Evolutionary conservation across 2,797 vertebrate genomes (phyloP), one percentile per base, ranked within the genome.

Genomic region (Microctenopoma stevenorrisi): DNA sequence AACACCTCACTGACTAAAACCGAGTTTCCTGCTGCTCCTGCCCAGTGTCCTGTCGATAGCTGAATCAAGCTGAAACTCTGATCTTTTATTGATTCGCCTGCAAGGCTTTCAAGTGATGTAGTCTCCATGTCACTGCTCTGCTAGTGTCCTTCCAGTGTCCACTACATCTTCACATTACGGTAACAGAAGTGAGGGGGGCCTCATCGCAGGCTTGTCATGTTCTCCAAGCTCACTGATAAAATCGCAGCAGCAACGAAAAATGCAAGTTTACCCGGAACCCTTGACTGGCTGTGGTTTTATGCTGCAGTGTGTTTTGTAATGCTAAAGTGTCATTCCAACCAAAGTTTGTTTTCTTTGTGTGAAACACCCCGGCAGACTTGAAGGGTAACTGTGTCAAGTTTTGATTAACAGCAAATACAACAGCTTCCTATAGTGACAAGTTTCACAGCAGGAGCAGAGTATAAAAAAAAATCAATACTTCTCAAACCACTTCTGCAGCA

Each of bases 41-140:
- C 14, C 15, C 40, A 42, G 48, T 37, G 65, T 52, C 58, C 61
- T n/a, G 43, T 66, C 58, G 60, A 60, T 37, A 73, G 48, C 40
- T 67, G 44, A 71, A 55, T 43, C 55, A 48, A 80, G 70, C 55
- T 47, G 13, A 35, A 67, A 47, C 70, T 65, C 48, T 54, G 53
- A 68, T 57, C 42, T 64, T 48, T 71, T 25, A 72, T 72, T 54
- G 73, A 79, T 82, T 62, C 54, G 33, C 43, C 22, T 54, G 26
- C 5, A 7, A 30, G 33, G 18, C 26, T 54, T 68, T 68, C 38
- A 51, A 48, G 26, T 54, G 47, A 52, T 44, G 59, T 30, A 47
- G 26, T 35, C 55, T 55, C 14, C 9, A 0, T 64, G 49, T 67
- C 40, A 25, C 18, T 69, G 49, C 46, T 57, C 53, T 43, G 46